Evolutionary conservation across 2,113 vertebrate species (phyloP), one percentile per base, ranked within the genome.

Genomic region (Camelus dromedarius): DNA sequence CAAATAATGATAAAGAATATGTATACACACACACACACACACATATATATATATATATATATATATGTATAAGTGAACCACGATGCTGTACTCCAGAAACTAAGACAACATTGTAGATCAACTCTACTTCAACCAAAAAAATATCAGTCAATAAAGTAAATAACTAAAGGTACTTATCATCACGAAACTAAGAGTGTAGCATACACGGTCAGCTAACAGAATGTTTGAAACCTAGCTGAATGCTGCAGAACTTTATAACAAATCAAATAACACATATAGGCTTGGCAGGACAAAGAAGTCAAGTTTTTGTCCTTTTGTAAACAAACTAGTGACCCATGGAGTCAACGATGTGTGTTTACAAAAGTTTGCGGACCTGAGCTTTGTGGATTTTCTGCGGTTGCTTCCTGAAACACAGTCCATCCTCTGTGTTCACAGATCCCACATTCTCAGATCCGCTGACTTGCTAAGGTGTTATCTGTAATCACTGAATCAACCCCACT

Each of bases 371-470:
- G 19, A 82, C 11, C 38, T 1, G 1, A 73, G 30, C 4, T 82
- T 52, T 12, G 12, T 30, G 13, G 10, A 7, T 32, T 5, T 5
- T 15, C 42, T 84, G 5, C 26, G 48, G 5, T 24, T 52, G 30
- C 30, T 75, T 48, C 58, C 30, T 5, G 38, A 32, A 80, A 28
- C 14, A 13, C 64, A 6, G 0, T 19, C 24, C n/a, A 11, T 24
- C 48, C 20, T 52, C 4, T 1, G 22, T 20, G 15, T 8, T 42
- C 19, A 58, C 18, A 24, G 18, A 46, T 32, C 22, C 67, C 7
- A 2, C 11, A 10, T 7, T 54, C 8, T 4, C 15, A 3, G 77
- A 20, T 24, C 24, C 10, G 0, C 19, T n/a, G 54, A 22, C 56
- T 67, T 35, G 6, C 58, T 66, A 18, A 42, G 26, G 46, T 15